Percentiles rank a stretch among this genome's conserved stretches.
These are phyloP conservation scores for Ectropis grisescens DNA, from an alignment of 1,140 invertebrate species.

Conservation along the genomic window DNA sequence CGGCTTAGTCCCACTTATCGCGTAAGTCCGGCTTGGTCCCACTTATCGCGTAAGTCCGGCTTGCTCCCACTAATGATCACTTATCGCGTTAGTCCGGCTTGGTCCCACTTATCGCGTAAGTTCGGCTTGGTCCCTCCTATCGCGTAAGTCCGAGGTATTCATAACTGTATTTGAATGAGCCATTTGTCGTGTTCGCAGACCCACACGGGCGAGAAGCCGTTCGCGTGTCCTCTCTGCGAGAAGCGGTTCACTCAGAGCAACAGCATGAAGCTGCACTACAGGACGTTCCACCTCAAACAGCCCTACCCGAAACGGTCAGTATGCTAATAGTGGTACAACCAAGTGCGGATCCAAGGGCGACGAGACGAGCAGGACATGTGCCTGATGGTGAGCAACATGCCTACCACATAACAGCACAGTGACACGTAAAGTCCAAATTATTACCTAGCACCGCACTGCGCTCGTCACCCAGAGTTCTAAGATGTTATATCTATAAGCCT, in stretches of 20 bases:
- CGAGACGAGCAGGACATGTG: too few species aligned
- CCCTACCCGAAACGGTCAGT: slow-evolving; percentile 49
- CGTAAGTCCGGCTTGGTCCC: background rate
- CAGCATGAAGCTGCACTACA: slow-evolving; percentile 89
- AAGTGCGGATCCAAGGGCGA: background rate
- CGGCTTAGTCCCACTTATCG: too few species aligned
- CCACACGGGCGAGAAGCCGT: slow-evolving; percentile 93
- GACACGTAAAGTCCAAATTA: too few species aligned
- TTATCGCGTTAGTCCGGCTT: background rate
- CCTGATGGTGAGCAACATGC: too few species aligned
- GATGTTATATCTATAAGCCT: too few species aligned
- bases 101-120: background rate
- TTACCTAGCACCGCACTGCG: too few species aligned
- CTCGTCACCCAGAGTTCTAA: too few species aligned
- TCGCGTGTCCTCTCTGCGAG: slow-evolving; percentile 92
- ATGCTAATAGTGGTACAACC: background rate
- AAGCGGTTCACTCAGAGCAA: slow-evolving; percentile 96
- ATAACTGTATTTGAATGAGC: too few species aligned
- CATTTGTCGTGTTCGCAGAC: too few species aligned
- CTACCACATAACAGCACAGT: too few species aligned
- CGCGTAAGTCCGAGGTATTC: too few species aligned
- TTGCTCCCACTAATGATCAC: background rate
- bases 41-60: background rate
- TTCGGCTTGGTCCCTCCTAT: background rate
- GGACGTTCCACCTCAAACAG: slow-evolving; percentile 48